A percentile compares a stretch with the other conserved stretches of the same genome.
Conservation (phyloP, 2,113 vertebrate species). For the Peucedramus taeniatus region DNA sequence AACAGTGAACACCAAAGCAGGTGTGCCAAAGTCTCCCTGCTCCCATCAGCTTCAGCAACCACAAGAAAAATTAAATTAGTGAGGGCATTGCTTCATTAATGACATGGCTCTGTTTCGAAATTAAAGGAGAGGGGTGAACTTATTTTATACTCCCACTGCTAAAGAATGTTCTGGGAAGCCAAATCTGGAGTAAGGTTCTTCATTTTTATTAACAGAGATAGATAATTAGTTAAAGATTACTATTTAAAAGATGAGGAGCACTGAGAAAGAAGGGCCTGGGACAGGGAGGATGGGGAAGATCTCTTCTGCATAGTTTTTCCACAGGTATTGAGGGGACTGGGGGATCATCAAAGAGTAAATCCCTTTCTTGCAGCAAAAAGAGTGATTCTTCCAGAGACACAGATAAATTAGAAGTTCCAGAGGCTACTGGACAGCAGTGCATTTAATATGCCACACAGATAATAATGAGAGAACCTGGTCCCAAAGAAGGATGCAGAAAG, state of each 20-base stretch:
- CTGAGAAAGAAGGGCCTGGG: not conserved
- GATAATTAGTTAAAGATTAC: not conserved
- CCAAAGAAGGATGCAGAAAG: not conserved
- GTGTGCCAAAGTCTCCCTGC: not conserved
- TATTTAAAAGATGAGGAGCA: not conserved
- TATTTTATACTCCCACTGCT: not conserved
- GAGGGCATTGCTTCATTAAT: not conserved
- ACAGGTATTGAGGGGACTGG: accelerated
- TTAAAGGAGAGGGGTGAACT: not conserved
- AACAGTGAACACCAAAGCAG: not conserved
- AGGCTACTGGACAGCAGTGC: not conserved
- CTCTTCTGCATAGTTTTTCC: not conserved
- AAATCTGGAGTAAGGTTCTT: not conserved
- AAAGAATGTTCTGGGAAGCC: not conserved
- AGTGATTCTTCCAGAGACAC: not conserved
- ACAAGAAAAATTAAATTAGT: not conserved
- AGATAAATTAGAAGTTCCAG: not conserved
- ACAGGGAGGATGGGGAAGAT: not conserved
- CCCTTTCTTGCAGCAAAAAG: not conserved
- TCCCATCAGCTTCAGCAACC: not conserved
- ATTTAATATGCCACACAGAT: not conserved
- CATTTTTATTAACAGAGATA: not conserved
- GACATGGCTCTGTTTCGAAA: accelerated
- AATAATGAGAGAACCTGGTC: not conserved
- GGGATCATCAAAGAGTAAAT: not conserved